A percentile compares a stretch with the other conserved stretches of the same genome.
These are phyloP conservation scores for Naso thynnoides DNA, from an alignment of 2,797 vertebrate genomes.

Conservation along the genomic window DNA sequence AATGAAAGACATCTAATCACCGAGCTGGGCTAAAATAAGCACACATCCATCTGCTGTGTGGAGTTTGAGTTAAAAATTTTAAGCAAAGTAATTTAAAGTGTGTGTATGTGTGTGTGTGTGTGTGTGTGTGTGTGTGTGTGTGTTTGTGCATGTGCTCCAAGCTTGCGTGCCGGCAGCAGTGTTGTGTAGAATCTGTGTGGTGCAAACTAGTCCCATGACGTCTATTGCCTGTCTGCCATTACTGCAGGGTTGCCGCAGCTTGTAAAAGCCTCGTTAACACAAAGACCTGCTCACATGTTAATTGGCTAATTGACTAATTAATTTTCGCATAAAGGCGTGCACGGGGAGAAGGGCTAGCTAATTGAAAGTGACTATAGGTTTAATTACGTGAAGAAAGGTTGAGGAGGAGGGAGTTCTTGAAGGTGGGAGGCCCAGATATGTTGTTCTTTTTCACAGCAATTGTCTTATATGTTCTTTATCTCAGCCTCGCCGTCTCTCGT, in stretches of 20 bases:
- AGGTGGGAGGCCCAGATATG: slow-evolving; percentile 66
- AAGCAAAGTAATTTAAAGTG: slow-evolving; percentile 52
- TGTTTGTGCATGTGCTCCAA: slow-evolving; percentile 21
- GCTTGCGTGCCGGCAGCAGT: slow-evolving; percentile 35
- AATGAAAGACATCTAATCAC: slow-evolving; percentile 79
- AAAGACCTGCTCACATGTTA: slow-evolving; percentile 90
- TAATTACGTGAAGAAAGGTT: slow-evolving; percentile 84
- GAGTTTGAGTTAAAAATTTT: slow-evolving; percentile 47
- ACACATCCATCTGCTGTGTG: slow-evolving; percentile 63
- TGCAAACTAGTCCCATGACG: slow-evolving; percentile 82
- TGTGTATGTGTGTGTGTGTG: slow-evolving; percentile 25
- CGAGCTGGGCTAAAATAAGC: slow-evolving; percentile 69
- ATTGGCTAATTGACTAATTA: slow-evolving; percentile 92
- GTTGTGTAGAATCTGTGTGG: slow-evolving; percentile 46
- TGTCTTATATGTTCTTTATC: slow-evolving; percentile 11
- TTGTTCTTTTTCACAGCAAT: slow-evolving; percentile 41
- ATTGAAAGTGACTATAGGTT: slow-evolving; percentile 91
- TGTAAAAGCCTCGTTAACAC: slow-evolving; percentile 91
- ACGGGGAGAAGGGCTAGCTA: slow-evolving; percentile 80
- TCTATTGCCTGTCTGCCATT: slow-evolving; percentile 82
- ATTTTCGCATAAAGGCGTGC: slow-evolving; percentile 87
- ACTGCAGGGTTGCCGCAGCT: slow-evolving; percentile 86
- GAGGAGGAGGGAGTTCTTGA: slow-evolving; percentile 44
- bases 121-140: slow-evolving; percentile 23
- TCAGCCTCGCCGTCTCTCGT: not conserved